Evolutionary conservation across 2,113 vertebrate genomes (phyloP), one percentile per base, ranked within the genome.

Genomic region (Hylia prasina): DNA sequence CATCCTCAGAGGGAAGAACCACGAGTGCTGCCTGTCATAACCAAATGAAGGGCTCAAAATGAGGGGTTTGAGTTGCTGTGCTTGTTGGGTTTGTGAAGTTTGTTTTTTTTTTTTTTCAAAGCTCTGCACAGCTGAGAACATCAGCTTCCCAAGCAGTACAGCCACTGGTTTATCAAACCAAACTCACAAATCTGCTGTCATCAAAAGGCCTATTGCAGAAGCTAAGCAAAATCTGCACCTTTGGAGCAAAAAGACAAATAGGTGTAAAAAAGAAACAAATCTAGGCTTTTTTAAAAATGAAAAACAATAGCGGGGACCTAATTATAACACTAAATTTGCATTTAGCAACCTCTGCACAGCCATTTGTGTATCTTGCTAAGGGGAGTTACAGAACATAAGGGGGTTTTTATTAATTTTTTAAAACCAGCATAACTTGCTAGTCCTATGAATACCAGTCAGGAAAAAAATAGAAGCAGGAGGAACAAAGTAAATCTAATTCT

Each of bases 291-390:
- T 86, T n/a, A 30, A 88, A 93, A 82, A 8, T 65, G n/a, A 61
- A 81, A 96, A 96, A 95, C 63, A 92, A 91, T 77, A 91, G 42
- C 1, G 6, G 48, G 60, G 65, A 9, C 40, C 79, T 95, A 96
- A 95, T 94, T 94, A 87, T 92, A 97, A 81, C 88, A 48, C 71
- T 37, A 37, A 37, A 97, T 95, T 96, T 95, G 92, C 96, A 97
- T 95, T 89, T 78, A 78, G 78, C 71, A 95, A 51, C 79, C 35
- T 94, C 90, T 90, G 90, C 37, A 83, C 79, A 90, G 60, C 15
- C 56, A 48, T 90, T 88, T 71, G 45, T 33, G 44, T 35, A 1
- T 45, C 64, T 37, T 11, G 16, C 50, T 81, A 60, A 81, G 9
- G 2, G 16, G 58, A 71, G 17, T 37, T 48, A 54, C 2, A 84